These are phyloP conservation scores for Rhyacophila brunnea DNA, from an alignment of 1,140 invertebrate genomes.

Conservation along the genomic window DNA sequence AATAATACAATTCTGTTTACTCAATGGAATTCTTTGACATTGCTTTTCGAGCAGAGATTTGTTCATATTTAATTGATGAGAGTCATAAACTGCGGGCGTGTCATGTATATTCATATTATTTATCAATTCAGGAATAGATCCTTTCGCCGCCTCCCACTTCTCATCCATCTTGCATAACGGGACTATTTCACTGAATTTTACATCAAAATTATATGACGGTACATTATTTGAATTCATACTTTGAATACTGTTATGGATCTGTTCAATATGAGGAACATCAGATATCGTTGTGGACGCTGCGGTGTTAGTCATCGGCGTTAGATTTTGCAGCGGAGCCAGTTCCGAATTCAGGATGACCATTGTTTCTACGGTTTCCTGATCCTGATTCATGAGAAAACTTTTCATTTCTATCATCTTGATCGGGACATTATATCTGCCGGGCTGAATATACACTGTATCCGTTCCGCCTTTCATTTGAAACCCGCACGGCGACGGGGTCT, in stretches of 20 bases:
- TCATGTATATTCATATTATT: conserved; percentile 51
- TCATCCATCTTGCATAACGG: conserved; percentile 43
- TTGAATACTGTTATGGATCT: not conserved
- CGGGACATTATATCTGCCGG: conserved; percentile 53
- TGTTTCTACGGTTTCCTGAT: conserved; percentile 7
- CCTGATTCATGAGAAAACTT: not conserved
- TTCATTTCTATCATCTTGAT: conserved; percentile 40
- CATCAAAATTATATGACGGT: not conserved
- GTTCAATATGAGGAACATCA: conserved; percentile 1
- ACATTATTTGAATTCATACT: not conserved
- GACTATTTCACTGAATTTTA: conserved; percentile 5
- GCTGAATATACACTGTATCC: conserved; percentile 52
- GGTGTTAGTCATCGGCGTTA: conserved; percentile 35
- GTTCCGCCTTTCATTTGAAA: conserved; percentile 36
- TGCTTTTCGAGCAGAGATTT: not conserved
- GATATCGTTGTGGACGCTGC: conserved; percentile 35
- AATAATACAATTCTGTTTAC: conserved; percentile 2
- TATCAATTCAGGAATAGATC: conserved; percentile 50
- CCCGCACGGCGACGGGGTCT: not conserved
- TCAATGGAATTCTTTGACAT: not conserved
- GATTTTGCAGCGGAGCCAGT: not conserved
- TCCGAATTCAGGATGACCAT: conserved; percentile 14
- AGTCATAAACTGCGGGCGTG: conserved; percentile 39
- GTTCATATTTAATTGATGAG: not conserved
- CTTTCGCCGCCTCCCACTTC: conserved; percentile 53